Evolutionary conservation across 2,888 invertebrate genomes (phyloP), one percentile per base, ranked within the genome.

Genomic region (Stenurella melanura): DNA sequence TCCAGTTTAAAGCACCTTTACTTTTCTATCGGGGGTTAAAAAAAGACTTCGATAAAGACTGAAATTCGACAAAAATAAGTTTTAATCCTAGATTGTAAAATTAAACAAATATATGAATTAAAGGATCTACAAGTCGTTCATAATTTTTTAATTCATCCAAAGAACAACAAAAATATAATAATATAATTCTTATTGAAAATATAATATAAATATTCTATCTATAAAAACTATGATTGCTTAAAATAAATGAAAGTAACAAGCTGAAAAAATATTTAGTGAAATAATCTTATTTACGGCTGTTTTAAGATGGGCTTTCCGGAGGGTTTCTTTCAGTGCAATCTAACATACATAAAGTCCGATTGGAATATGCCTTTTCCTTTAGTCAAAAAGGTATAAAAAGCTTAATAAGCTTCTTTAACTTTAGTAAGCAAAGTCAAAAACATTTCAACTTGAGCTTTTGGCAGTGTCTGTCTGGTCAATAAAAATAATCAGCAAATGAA

Each of bases 401-500:
- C 76, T 74, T 80, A 77, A 75, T 80, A 78, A 76, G 78, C 78
- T 74, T 80, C 80, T 77, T 80, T 78, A 78, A 66, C 75, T 74
- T 64, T 69, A 26, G 66, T 42, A 15, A 64, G 73, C 42, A 42
- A 60, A 60, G 42, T 42, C 60, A 74, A 79, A 79, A 79, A 78
- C 78, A 78, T 80, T 76, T 54, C 74, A 69, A 72, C 74, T 78
- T 68, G 75, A 76, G 73, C 76, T 75, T 80, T 73, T 50, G 75
- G 61, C 76, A 75, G 75, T 78, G 76, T 76, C 80, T 80, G 77
- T 83, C 83, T 85, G 86, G 87, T 86, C 86, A 87, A 85, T 86
- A 86, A 86, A 86, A 86, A 86, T 87, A 87, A 87, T 87, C 86
- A 86, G 86, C 85, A 87, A 87, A 87, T 87, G 87, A 87, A 85